These are phyloP conservation scores for Eriocheir sinensis DNA, from an alignment of 1,140 invertebrate genomes.

Conservation along the genomic window DNA sequence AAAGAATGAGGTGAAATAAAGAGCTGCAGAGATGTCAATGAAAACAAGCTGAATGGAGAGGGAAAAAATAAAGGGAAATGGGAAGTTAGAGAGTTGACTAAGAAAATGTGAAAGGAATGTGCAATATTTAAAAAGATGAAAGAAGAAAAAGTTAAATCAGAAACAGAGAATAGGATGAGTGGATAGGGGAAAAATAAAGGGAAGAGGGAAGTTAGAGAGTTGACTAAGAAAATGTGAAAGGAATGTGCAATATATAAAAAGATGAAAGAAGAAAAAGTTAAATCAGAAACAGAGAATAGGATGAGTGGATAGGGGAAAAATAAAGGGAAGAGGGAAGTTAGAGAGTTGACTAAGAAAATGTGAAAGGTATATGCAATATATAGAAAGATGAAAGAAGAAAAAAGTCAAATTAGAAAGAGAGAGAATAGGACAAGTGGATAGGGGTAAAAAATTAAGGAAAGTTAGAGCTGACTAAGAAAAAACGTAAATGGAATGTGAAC, in stretches of 20 bases:
- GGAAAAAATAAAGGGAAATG: neutral
- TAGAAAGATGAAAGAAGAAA: neutral
- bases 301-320: too few species aligned
- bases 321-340: neutral
- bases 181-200: too few species aligned
- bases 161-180: neutral
- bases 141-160: neutral
- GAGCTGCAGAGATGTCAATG: neutral
- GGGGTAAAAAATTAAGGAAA: too few species aligned
- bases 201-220: neutral
- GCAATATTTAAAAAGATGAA: neutral
- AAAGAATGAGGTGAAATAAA: neutral
- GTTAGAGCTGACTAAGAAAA: neutral
- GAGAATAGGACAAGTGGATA: too few species aligned
- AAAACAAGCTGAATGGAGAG: too few species aligned
- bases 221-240: conserved; percentile 6
- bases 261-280: neutral
- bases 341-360: conserved; percentile 30
- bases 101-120: neutral
- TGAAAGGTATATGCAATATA: neutral
- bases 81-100: neutral
- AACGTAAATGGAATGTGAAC: neutral
- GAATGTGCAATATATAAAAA: neutral
- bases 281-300: neutral
- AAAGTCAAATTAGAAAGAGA: neutral